phyloP scores from a whole-genome alignment of 2,113 vertebrate species.

The Serilophus lunatus region DNA sequence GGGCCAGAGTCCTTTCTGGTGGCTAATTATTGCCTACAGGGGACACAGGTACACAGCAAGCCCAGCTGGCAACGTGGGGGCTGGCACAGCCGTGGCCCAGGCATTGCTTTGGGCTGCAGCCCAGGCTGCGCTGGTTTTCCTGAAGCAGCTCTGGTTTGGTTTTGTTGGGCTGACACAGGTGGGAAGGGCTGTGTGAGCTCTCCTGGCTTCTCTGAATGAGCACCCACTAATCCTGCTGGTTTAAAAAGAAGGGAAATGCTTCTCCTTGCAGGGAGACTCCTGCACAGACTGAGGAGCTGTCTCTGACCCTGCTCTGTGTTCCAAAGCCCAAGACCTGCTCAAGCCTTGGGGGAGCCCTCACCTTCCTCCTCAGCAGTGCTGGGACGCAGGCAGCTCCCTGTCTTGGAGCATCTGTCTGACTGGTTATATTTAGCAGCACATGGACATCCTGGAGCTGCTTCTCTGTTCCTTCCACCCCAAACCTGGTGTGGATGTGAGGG shows the following conservation, averaged over 20 bases:
- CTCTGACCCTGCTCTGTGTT: not conserved
- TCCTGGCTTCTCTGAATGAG: not conserved
- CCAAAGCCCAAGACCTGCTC: not conserved
- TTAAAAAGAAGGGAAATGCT: not conserved
- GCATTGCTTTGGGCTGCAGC: not conserved
- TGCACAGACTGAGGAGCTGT: not conserved
- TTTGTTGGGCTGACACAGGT: not conserved
- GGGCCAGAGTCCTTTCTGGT: not conserved
- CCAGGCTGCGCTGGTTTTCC: not conserved
- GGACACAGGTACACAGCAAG: accelerated
- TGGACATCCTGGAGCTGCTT: not conserved
- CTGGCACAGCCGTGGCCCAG: not conserved
- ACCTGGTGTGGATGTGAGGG: not conserved
- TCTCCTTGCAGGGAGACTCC: not conserved
- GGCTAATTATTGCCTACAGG: not conserved
- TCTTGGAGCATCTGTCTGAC: not conserved
- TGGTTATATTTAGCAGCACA: constrained; percentile 12
- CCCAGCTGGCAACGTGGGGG: accelerated
- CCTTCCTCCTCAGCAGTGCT: not conserved
- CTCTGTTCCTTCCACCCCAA: not conserved
- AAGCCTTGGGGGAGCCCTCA: not conserved
- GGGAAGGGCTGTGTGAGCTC: not conserved
- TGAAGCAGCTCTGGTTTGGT: not conserved
- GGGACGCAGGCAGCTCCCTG: not conserved
- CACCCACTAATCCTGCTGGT: not conserved